These are phyloP conservation scores for Engystomops pustulosus DNA, from an alignment of 2,113 vertebrate species.

Conservation along the genomic window DNA sequence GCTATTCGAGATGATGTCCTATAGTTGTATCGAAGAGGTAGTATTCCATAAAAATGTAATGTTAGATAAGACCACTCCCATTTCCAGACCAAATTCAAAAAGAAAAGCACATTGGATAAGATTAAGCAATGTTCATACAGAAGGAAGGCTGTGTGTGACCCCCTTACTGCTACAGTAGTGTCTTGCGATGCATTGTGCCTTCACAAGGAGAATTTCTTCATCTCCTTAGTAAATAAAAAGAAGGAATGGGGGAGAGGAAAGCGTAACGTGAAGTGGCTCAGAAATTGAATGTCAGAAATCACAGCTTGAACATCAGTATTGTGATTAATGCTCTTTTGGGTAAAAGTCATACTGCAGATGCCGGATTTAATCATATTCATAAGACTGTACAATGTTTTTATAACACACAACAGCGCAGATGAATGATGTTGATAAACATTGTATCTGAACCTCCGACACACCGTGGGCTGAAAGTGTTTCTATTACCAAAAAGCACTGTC, in stretches of 20 bases:
- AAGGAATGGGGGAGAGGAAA: neutral
- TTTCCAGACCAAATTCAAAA: too few relatives aligned
- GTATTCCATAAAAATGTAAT: too few relatives aligned
- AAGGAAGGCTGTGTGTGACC: neutral
- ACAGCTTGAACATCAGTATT: slow-evolving; percentile 56
- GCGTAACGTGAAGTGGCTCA: slow-evolving; percentile 35
- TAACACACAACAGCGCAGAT: slow-evolving; percentile 50
- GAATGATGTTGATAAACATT: slow-evolving; percentile 59
- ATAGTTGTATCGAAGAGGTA: too few relatives aligned
- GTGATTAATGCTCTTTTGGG: slow-evolving; percentile 57
- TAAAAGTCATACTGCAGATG: slow-evolving; percentile 50
- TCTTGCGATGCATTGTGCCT: neutral
- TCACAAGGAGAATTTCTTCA: slow-evolving; percentile 28
- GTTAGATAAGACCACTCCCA: too few relatives aligned
- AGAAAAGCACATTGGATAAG: too few relatives aligned
- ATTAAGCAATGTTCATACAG: too few relatives aligned
- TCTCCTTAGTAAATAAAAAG: slow-evolving; percentile 44
- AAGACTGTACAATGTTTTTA: slow-evolving; percentile 57
- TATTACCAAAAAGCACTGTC: slow-evolving; percentile 52
- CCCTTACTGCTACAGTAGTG: neutral
- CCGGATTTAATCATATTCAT: slow-evolving; percentile 59
- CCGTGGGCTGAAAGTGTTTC: slow-evolving; percentile 53
- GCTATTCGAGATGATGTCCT: too few relatives aligned
- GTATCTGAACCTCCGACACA: slow-evolving; percentile 34
- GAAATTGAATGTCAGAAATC: slow-evolving; percentile 60